These are phyloP conservation scores for Melanotaenia pygmaea DNA, from an alignment of 2,797 vertebrate species.

Conservation along the genomic window DNA sequence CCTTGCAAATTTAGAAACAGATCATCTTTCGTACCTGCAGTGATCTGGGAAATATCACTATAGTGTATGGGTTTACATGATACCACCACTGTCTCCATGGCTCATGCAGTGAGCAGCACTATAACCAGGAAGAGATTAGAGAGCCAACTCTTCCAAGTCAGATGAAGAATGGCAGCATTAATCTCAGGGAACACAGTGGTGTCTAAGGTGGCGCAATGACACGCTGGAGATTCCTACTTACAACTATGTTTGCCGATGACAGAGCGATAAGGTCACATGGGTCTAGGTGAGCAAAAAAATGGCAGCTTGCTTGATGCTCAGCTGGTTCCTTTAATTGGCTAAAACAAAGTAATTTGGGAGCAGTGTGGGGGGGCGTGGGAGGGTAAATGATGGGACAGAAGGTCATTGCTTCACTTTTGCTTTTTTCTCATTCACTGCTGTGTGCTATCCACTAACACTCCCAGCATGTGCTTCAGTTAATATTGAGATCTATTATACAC, in stretches of 20 bases:
- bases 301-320: constrained; percentile 79
- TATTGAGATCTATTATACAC: constrained; percentile 86
- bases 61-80: neutral
- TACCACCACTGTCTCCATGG: constrained; percentile 14
- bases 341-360: constrained; percentile 88
- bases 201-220: constrained; percentile 67
- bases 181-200: constrained; percentile 66
- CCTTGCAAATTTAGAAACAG: constrained; percentile 37
- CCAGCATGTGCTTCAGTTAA: constrained; percentile 85
- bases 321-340: constrained; percentile 86
- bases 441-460: constrained; percentile 82
- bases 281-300: constrained; percentile 83
- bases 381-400: constrained; percentile 88
- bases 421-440: constrained; percentile 56
- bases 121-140: constrained; percentile 34
- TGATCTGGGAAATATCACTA: constrained; percentile 4
- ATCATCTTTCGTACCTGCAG: constrained; percentile 21
- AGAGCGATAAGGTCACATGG: constrained; percentile 78
- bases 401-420: constrained; percentile 84
- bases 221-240: constrained; percentile 64
- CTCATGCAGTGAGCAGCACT: neutral
- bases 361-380: constrained; percentile 80
- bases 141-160: constrained; percentile 35
- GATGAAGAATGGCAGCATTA: constrained; percentile 62
- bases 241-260: constrained; percentile 73